Conservation (phyloP, 2,888 invertebrate species). For the Thera obeliscata region DNA sequence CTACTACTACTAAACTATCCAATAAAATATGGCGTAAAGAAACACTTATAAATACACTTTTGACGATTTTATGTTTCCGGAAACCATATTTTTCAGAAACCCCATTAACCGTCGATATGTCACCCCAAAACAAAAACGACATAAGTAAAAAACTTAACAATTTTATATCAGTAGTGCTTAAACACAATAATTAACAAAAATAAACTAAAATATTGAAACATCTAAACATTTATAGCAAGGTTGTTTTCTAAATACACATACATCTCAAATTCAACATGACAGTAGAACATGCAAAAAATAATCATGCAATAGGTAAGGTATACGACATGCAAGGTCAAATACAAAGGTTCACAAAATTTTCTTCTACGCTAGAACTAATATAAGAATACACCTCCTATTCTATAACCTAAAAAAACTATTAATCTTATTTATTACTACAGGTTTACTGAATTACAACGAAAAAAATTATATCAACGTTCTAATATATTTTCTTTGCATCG, state of each 20-base stretch:
- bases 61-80: not conserved
- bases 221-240: conserved; percentile 16
- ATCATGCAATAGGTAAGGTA: conserved; percentile 19
- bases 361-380: conserved; percentile 16
- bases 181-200: conserved; percentile 25
- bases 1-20: no score
- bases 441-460: not conserved
- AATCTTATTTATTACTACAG: not conserved
- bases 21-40: no score
- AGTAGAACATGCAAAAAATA: conserved; percentile 21
- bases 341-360: not conserved
- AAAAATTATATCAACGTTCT: not conserved
- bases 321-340: conserved; percentile 17
- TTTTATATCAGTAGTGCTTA: conserved; percentile 13
- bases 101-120: not conserved
- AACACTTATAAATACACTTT: not conserved
- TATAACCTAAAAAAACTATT: not conserved
- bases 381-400: not conserved
- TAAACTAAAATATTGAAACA: conserved; percentile 24
- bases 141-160: conserved; percentile 22
- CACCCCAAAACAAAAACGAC: conserved; percentile 24
- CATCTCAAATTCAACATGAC: conserved; percentile 21
- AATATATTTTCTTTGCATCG: not conserved
- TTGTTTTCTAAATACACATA: conserved; percentile 20
- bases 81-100: conserved; percentile 1